Base-by-base conservation (phyloP, 2,888 invertebrate species). In the Zaprionus obscuricornis region DNA sequence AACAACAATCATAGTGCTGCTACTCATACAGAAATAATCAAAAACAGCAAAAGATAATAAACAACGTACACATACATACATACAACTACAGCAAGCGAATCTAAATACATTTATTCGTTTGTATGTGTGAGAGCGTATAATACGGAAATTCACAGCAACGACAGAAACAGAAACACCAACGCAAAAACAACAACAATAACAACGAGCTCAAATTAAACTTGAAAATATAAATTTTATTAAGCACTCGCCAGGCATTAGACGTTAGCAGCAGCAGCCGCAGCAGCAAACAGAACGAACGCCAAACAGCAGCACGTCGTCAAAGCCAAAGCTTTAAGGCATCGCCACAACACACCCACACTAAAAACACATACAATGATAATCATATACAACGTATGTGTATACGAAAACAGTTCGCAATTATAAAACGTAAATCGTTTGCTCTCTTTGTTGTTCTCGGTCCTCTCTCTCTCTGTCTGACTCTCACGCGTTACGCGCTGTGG, bases 141-240 rank as follows among this genome's bases (percentile, higher is more conserved):
- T 74, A 69, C 75, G 66, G 54, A 75, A 70, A 74, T 64, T 58
- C 34, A 70, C 49, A 47, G 31, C 45, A 40, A 29, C 13, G 13
- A 29, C 10, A 54, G 66, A 59, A 59, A 59, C 63, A 45, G 36
- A 33, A 40, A 46, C n/a, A n/a, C n/a, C n/a, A n/a, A n/a, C n/a
- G 22, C 52, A 43, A 27, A 34, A 13, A 13, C 24, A 56, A 37
- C 45, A 54, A 47, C 26, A 74, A 49, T 55, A 37, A 29, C 40
- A 49, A 36, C 55, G 10, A 59, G 51, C 46, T 47, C 43, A 59
- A 77, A 62, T 82, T 77, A 62, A 74, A 76, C 74, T 82, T 82
- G 78, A 76, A 78, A 54, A 50, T 37, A 62, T 33, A 36, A 60
- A 54, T 64, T 52, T 43, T 54, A 72, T 56, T 26, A 47, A 47